Base-by-base conservation (phyloP, 2,888 invertebrate genomes). In the Drosophila nigricruria region DNA sequence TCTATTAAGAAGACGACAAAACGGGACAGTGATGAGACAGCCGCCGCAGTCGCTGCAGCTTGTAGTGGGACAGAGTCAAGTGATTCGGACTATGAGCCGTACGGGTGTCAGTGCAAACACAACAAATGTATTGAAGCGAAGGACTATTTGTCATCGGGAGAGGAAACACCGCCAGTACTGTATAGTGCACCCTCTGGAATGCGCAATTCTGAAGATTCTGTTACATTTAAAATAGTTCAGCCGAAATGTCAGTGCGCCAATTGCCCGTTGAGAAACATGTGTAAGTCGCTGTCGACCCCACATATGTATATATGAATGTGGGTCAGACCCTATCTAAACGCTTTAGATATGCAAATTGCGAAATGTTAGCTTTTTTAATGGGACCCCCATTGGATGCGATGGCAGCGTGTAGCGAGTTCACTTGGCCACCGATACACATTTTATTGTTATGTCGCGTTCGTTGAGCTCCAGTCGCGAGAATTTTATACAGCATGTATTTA, bases 211-310 rank as follows among this genome's bases (percentile, higher is more conserved):
- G 20, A 60, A 3, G 84, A 79, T 6, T 50, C 74, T 8, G 82
- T 70, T 3, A 75, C 84, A 8, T 43, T 88, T 16, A 66, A 66
- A 66, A 78, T 90, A 40, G 50, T 36, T 5, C 57, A 57, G 8
- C 84, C 91, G 5, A 79, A 77, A 47, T 92, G 92, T 62, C 68
- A 77, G 32, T 92, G 93, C 45, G 60, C 82, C 42, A 92, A 92
- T 77, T 92, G 92, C 60, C 92, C 92, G 10, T 53, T 91, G 43
- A 88, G 73, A 65, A 91, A 91, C 81, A 53, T 86, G 58, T 92
- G 92, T 92, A 89, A 92, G 92, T 92, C 12, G 63, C 56, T 16
- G 9, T 20, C 32, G 16, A 10, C 3, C 32, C 34, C 9, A 4
- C 49, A 30, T 32, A 49, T 42, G 20, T 14, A 9, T 30, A 30